phyloP scores from a whole-genome alignment of 2,113 vertebrate species.

The Bubo scandiacus region DNA sequence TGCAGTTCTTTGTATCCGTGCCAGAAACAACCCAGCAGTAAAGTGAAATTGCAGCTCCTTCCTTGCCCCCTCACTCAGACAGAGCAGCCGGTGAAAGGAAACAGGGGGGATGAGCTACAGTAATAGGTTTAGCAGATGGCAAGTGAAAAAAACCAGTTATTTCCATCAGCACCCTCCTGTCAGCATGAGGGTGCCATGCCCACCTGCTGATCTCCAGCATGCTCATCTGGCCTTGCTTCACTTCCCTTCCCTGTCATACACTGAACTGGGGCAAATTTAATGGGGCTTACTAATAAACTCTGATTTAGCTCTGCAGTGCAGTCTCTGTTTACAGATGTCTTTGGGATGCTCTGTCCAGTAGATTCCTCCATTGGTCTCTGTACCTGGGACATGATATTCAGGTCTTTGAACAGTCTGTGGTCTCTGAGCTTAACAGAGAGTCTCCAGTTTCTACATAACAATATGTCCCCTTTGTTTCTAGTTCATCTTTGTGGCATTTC shows the following conservation, averaged over 20 bases:
- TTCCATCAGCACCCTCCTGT: not conserved
- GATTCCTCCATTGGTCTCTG: not conserved
- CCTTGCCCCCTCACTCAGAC: not conserved
- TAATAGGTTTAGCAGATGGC: conserved; percentile 33
- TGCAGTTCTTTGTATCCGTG: conserved; percentile 3
- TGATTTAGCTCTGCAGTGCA: not conserved
- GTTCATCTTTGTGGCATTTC: not conserved
- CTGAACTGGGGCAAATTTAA: not conserved
- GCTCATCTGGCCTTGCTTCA: not conserved
- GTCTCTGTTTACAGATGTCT: not conserved
- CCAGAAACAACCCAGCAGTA: conserved; percentile 33
- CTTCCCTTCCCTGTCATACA: accelerated
- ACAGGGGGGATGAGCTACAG: conserved; percentile 6
- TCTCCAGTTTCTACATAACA: not conserved
- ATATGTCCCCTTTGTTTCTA: not conserved
- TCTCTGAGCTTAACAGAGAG: not conserved
- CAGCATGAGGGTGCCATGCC: not conserved
- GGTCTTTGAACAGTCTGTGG: not conserved
- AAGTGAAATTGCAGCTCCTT: conserved; percentile 47
- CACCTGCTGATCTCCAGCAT: not conserved
- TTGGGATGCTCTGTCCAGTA: not conserved
- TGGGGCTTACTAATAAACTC: not conserved
- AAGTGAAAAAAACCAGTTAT: not conserved
- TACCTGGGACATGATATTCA: not conserved
- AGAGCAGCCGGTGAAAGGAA: not conserved